Conservation (phyloP, 2,888 invertebrate genomes). For the Himalopsyche japonica region DNA sequence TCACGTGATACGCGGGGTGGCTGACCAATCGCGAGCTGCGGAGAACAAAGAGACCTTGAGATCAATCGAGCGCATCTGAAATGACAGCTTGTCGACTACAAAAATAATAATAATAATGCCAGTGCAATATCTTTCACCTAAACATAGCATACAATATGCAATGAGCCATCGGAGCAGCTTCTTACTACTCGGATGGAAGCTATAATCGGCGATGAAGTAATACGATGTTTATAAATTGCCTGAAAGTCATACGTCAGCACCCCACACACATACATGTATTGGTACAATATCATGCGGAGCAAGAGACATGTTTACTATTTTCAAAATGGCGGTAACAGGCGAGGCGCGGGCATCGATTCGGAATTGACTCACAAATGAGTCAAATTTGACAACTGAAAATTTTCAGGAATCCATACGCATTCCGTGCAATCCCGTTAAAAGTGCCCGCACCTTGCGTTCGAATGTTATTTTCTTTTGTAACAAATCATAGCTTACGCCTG, state of each 20-base stretch:
- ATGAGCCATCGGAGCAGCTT: not conserved
- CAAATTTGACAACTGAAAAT: not conserved
- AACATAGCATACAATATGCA: not conserved
- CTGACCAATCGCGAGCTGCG: conserved; percentile 15
- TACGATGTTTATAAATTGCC: not conserved
- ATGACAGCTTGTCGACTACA: not conserved
- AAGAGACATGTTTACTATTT: not conserved
- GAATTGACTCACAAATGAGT: not conserved
- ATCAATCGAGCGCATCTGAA: conserved; percentile 15
- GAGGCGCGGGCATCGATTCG: conserved; percentile 22
- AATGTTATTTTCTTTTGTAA: not conserved
- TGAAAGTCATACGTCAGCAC: not conserved
- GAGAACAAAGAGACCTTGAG: conserved; percentile 24
- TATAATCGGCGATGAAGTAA: not conserved
- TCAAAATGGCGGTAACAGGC: conserved; percentile 20
- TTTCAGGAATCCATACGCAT: not conserved
- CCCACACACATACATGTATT: not conserved
- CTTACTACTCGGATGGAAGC: not conserved
- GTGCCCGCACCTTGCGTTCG: not conserved
- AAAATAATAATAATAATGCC: not conserved
- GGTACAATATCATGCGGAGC: not conserved
- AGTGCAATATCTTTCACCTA: conserved; percentile 1
- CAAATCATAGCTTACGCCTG: conserved; percentile 16
- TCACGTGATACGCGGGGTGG: conserved; percentile 20
- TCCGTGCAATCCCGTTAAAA: not conserved